Evolutionary conservation across 2,113 vertebrate genomes (phyloP), one percentile per base, ranked within the genome.

Genomic region (Halichoeres trimaculatus): DNA sequence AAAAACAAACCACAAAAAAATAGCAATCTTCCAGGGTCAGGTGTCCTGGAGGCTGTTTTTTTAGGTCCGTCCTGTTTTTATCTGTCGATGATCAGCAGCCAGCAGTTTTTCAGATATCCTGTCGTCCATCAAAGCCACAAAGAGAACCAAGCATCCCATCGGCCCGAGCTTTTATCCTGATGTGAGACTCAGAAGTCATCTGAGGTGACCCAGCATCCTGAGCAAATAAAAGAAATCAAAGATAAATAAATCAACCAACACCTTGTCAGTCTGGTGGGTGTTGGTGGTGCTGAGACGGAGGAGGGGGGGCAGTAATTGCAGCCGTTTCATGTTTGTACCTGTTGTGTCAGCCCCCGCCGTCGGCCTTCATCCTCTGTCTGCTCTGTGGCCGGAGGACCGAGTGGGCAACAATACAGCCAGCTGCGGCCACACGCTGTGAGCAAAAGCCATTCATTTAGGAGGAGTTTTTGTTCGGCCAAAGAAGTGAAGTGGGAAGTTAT

Each of bases 401-500:
- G 84, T 19, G 55, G 70, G 47, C 74, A 84, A 92, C 89, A 91
- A 91, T 90, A 30, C 86, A 70, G 88, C 83, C 92, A 92, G 89
- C 92, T 93, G 91, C 85, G 86, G 86, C 85, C 78, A 62, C 90
- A 85, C 78, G 88, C 88, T 88, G 89, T 90, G 90, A 90, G 90
- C 87, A 81, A 65, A 85, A 76, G 84, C 86, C 82, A 86, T 89
- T 93, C 86, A 91, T 85, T 92, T 91, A 76, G 72, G 70, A 74
- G 72, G 74, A 82, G 81, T 81, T 88, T 89, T 92, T 91, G 87
- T 92, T 90, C 85, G 19, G 82, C 82, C 70, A 83, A 84, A 91
- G 82, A 92, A 92, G 86, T 86, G 87, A 89, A 89, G 89, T 90
- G 91, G 89, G 89, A 90, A 93, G 91, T 90, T 89, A 91, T 92